Base-by-base conservation (phyloP, 2,797 vertebrate species). In the Phyllotis vaccarum region DNA sequence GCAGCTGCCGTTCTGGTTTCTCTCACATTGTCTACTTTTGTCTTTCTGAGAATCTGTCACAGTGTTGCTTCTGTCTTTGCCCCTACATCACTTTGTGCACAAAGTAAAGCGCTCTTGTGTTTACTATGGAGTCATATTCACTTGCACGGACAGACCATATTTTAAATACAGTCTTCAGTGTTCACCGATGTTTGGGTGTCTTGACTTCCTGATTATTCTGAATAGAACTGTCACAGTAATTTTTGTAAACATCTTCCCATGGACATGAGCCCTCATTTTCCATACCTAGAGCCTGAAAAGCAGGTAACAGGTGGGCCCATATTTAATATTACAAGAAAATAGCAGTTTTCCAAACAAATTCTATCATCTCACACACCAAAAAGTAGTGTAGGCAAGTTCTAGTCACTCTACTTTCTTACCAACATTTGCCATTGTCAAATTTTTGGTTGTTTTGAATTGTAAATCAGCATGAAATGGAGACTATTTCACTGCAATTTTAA, bases 251-350 rank as follows among this genome's bases (percentile, higher is more conserved):
- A 14, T 89, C 29, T 89, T 82, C 72, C 49, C n/a, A 16, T 31
- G 19, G 60, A 54, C 17, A 19, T 31, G 11, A 0, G 37, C 75
- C 89, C 29, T 66, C 24, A 17, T 43, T 82, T 94, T 86, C 87
- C 37, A 56, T 40, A 86, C 54, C 21, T 62, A 74, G 60, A 70
- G 43, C 40, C 10, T 13, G 34, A 82, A n/a, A 76, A 72, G 46
- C 70, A 21, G 60, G 24, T 34, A 81, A 29, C 66, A 52, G 40
- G 34, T 14, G 64, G 40, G 31, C 81, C 2, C 54, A 22, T 80
- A 31, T 60, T 86, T 68, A 70, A 72, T 46, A 37, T 81, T 58
- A 46, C 66, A 90, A 91, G 93, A 76, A 88, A 37, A 75, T 66
- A 27, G 27, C 37, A 46, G 49, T 80, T 68, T 90, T 14, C 74